A percentile compares a stretch with the other conserved stretches of the same genome.
phyloP scores from a whole-genome alignment of 2,113 vertebrate genomes.

The Sclerurus mexicanus region DNA sequence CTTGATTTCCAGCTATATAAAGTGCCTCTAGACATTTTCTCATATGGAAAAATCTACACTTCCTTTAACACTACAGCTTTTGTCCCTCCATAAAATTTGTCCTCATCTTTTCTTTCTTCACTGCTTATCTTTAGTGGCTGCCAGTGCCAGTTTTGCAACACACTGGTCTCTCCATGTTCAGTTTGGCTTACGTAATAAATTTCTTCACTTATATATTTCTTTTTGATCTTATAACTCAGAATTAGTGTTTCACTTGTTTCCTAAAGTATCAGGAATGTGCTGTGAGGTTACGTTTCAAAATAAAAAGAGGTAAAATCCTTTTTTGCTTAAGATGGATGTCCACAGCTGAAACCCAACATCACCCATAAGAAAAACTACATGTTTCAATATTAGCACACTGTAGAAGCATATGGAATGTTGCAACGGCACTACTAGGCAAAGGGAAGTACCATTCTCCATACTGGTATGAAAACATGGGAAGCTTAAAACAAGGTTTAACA shows the following conservation, averaged over 20 bases:
- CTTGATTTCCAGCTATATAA: slow-evolving; percentile 20
- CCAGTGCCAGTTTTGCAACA: background rate
- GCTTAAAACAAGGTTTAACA: background rate
- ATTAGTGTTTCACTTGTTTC: background rate
- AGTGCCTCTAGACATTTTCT: background rate
- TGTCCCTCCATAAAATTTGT: background rate
- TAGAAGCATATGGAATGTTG: background rate
- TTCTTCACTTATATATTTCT: background rate
- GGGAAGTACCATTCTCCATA: background rate
- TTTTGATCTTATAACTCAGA: background rate
- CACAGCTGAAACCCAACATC: background rate
- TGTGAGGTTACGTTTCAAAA: background rate
- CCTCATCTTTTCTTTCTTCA: background rate
- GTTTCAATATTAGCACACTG: background rate
- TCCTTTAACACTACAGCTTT: background rate
- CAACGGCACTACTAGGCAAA: background rate
- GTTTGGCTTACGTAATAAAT: background rate
- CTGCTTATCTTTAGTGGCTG: background rate
- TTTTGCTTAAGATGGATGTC: background rate
- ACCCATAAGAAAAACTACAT: background rate
- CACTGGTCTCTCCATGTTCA: accelerated
- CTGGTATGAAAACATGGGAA: background rate
- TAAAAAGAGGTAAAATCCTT: background rate
- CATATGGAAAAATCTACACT: background rate
- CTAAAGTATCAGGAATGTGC: background rate